A percentile compares a stretch with the other conserved stretches of the same genome.
Evolutionary conservation across 1,140 invertebrate genomes (phyloP).

Genomic region (Eubasilissa regina): DNA sequence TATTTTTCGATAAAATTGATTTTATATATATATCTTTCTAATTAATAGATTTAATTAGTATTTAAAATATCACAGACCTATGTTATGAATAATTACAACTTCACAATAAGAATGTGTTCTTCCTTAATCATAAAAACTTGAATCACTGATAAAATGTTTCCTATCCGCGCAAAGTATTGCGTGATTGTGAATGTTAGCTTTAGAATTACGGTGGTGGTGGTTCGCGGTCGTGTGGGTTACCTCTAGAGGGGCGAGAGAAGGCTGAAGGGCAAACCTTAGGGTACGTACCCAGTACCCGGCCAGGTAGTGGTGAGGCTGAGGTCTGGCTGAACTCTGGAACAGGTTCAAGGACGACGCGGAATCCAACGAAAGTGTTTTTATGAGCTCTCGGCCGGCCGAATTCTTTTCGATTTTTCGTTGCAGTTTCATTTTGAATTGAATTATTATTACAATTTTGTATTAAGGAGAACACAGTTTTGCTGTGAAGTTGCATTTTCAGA

Average conservation of each 20-base stretch:
- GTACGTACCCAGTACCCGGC: not conserved
- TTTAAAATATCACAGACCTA: too few species aligned
- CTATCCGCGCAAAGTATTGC: not conserved
- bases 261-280: not conserved
- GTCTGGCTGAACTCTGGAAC: constrained; percentile 54
- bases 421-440: too few species aligned
- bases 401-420: not conserved
- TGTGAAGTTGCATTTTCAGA: too few species aligned
- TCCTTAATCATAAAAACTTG: too few species aligned
- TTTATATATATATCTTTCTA: too few species aligned
- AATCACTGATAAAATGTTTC: not conserved
- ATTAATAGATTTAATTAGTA: too few species aligned
- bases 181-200: not conserved
- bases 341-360: constrained; percentile 56
- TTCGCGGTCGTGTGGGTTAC: constrained; percentile 30
- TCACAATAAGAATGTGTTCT: too few species aligned
- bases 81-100: too few species aligned
- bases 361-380: constrained; percentile 21
- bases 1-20: too few species aligned
- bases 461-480: too few species aligned
- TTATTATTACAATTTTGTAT: too few species aligned
- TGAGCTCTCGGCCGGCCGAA: not conserved
- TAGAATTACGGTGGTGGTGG: not conserved
- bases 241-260: not conserved
- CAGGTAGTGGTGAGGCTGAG: constrained; percentile 44